phyloP scores from a whole-genome alignment of 1,140 invertebrate genomes.

The Hermetia illucens region DNA sequence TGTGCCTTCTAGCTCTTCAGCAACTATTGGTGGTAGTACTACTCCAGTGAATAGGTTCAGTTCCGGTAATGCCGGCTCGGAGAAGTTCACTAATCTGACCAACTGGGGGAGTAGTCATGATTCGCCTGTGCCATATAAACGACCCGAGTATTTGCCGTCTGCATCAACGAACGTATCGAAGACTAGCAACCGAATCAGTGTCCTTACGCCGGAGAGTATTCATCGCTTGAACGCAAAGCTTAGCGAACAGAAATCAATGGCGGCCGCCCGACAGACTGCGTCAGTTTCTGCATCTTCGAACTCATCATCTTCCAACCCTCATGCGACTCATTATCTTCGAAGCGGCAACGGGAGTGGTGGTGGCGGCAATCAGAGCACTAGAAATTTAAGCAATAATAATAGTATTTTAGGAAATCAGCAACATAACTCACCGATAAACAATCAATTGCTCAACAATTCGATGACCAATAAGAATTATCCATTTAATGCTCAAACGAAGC shows the following conservation, averaged over 20 bases:
- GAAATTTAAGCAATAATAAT: too few species aligned
- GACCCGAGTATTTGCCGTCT: background rate
- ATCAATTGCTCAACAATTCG: too few species aligned
- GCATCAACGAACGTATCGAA: background rate
- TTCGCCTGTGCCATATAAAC: background rate
- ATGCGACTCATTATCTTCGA: too few species aligned
- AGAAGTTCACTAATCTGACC: background rate
- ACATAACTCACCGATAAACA: too few species aligned
- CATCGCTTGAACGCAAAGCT: conserved; percentile 24
- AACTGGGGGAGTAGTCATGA: background rate
- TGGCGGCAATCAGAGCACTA: too few species aligned
- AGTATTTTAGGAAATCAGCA: too few species aligned
- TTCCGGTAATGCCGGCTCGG: background rate
- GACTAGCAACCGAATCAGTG: conserved; percentile 12
- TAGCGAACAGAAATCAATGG: conserved; percentile 23
- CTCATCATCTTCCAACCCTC: too few species aligned
- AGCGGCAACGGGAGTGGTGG: too few species aligned
- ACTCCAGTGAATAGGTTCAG: background rate
- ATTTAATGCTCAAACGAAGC: too few species aligned
- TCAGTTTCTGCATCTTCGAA: too few species aligned
- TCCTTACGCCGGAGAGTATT: conserved; percentile 26
- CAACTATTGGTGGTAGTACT: background rate
- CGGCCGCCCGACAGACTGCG: too few species aligned
- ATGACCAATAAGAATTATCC: too few species aligned
- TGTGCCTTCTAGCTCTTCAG: background rate